Evolutionary conservation across 2,888 invertebrate species (phyloP).

Genomic region (Brachynemurus nebulosus): DNA sequence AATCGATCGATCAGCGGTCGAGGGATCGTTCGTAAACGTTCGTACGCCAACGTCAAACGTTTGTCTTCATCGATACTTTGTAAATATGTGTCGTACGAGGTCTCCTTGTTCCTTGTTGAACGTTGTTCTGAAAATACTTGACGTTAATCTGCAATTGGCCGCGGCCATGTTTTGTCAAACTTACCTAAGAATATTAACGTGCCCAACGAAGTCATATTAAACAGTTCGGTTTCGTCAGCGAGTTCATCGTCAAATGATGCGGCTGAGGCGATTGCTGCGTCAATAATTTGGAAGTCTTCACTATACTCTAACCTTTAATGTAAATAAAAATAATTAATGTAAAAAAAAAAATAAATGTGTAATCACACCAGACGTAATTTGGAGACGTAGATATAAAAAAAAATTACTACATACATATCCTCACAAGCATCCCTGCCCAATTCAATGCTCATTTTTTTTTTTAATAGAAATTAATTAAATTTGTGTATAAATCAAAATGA

Average conservation of each 20-base stretch:
- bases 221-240: conserved; percentile 22
- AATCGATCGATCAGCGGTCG: conserved; percentile 47
- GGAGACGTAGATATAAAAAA: background rate
- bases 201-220: conserved; percentile 26
- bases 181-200: conserved; percentile 25
- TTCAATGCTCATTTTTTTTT: background rate
- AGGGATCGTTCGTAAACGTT: conserved; percentile 49
- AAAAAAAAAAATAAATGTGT: no score
- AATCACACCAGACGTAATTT: no score
- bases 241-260: conserved; percentile 21
- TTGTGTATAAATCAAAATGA: no score
- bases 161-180: no score
- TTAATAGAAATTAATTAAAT: no score
- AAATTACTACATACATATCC: background rate
- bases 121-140: no score
- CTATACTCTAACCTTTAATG: conserved; percentile 14
- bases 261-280: conserved; percentile 22
- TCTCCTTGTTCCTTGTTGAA: no score
- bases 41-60: conserved; percentile 54
- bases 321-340: no score
- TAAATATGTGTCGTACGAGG: no score
- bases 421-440: conserved; percentile 3
- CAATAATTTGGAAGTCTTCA: conserved; percentile 22
- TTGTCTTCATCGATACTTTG: conserved; percentile 35
- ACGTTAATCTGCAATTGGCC: no score